Evolutionary conservation across 2,888 invertebrate genomes (phyloP), one percentile per base, ranked within the genome.

Genomic region (Chrysomela aeneicollis): DNA sequence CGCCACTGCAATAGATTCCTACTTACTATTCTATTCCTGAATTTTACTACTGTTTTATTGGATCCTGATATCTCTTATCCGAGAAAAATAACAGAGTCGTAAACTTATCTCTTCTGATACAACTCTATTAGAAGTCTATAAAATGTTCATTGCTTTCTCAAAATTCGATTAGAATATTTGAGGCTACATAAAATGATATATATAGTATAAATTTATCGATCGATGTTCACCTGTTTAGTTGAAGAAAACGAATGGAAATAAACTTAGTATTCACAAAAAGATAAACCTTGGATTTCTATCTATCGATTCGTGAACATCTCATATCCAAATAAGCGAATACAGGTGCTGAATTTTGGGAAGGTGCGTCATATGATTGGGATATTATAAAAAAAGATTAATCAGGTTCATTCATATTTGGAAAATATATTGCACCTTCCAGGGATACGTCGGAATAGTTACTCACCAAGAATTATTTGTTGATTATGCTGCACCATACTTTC

Each of bases 91-190:
- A 42, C 42, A 42, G 15, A 12, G 42, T 42, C 42, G 15, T 42
- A 42, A 42, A 42, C 42, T 42, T 8, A 15, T 1, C 42, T 42
- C 42, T 42, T 15, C 15, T n/a, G 15, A 15, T 3, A 42, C 42
- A 42, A 42, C 42, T 42, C 42, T 10, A 42, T 42, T 42, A 42
- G 15, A 42, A 15, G 42, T 42, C n/a, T 42, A 42, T 42, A 42
- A 42, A 42, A 42, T 15, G 42, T 42, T 42, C 15, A 42, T 42
- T 15, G n/a, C 42, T 42, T 42, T 42, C 12, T 8, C 6, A 12
- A 8, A 35, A 2, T 5, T 6, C 42, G 15, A 15, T 42, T n/a
- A 1, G 12, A 42, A n/a, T 15, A 42, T 42, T 15, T 15, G 3
- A 12, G 42, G 6, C 42, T 6, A 42, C n/a, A 42, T 26, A 26